Evolutionary conservation across 53 echinoderm and acorn worm species (phyloP), one percentile per base, ranked within the genome.

Genomic region (Echinometra lucunter): DNA sequence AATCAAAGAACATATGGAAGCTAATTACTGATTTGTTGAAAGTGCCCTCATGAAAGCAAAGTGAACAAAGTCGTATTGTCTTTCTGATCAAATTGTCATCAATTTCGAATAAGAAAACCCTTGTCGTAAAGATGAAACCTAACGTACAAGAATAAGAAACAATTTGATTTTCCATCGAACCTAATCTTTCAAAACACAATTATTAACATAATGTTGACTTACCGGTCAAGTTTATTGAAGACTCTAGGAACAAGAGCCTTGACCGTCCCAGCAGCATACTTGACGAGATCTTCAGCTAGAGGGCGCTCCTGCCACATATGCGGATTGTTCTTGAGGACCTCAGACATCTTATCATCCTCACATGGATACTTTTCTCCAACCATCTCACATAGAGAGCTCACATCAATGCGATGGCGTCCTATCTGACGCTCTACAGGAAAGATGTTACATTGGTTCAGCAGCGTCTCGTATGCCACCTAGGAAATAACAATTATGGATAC

Each of bases 181-280:
- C 63, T 21, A 56, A n/a, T 53, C 53, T 53, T 53, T 0, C 13
- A 9, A 53, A 11, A 9, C 1, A 53, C 8, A 53, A 13, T 53
- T 11, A 11, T 53, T 53, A 18, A 13, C 1, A 63, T 4, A 21
- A 25, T 63, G 44, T 13, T 6, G 91, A n/a, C 92, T 93, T 80
- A 93, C 93, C 78, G 93, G 45, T 93, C 93, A 17, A 93, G 93
- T 80, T 93, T 93, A 57, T 93, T 81, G 81, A 93, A 93, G 93
- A 93, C 93, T 37, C 93, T 35, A 18, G 93, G 93, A 11, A 93
- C 93, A 0, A 93, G 81, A 21, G 93, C 30, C 23, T 42, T 37
- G 55, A 93, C 81, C 3, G 53, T 37, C 1, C 78, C 81, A 38
- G 80, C 93, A 35, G 93, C 93, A 42, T 93, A 80, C 93, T 93